phyloP scores from a whole-genome alignment of 2,113 vertebrate species.

The Vidua chalybeata region DNA sequence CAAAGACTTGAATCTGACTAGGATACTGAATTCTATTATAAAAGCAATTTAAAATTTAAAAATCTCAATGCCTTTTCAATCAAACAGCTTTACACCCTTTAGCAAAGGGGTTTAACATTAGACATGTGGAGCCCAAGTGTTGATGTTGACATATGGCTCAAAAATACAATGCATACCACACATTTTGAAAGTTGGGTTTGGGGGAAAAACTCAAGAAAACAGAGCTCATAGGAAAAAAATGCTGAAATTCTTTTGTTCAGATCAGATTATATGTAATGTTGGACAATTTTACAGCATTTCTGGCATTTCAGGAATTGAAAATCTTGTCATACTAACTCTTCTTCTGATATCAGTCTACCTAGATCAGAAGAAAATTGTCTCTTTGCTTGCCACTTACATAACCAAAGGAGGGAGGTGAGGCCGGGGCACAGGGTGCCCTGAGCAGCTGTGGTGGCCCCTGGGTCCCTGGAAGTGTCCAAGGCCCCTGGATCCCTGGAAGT shows the following conservation, averaged over 20 bases:
- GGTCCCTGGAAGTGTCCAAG: background rate
- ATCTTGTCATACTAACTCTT: background rate
- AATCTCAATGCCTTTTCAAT: background rate
- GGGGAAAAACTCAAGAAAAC: background rate
- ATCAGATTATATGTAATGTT: background rate
- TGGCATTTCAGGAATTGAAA: background rate
- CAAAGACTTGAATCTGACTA: background rate
- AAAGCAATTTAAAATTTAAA: background rate
- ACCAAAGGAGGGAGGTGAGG: background rate
- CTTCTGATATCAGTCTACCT: background rate
- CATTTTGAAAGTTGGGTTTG: background rate
- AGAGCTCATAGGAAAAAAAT: background rate
- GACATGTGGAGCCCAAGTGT: background rate
- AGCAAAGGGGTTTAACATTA: background rate
- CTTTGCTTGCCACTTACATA: background rate
- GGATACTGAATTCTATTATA: background rate
- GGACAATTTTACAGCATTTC: background rate
- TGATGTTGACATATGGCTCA: background rate
- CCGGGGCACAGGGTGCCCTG: background rate
- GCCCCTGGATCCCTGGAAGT: background rate
- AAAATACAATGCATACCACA: background rate
- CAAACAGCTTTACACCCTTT: background rate
- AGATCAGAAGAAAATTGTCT: background rate
- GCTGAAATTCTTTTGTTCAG: background rate
- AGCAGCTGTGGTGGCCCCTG: background rate